Conservation (phyloP, 2,888 invertebrate genomes). For the Cosmia pyralina region DNA sequence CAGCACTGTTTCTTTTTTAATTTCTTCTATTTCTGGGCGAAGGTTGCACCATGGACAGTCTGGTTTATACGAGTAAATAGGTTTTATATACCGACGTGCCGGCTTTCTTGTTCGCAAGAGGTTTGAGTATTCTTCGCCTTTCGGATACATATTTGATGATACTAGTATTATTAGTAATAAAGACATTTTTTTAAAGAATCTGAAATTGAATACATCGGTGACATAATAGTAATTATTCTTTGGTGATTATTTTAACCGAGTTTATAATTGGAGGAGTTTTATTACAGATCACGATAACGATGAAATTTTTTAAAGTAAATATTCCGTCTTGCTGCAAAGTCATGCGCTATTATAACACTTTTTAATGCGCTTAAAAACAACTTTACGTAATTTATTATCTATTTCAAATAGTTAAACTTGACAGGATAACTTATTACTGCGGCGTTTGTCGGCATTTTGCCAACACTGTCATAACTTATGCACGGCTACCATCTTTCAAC, state of each 20-base stretch:
- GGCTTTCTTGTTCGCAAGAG: neutral
- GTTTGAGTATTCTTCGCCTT: slow-evolving; percentile 7
- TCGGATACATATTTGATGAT: slow-evolving; percentile 20
- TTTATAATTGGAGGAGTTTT: neutral
- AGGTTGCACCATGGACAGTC: slow-evolving; percentile 47
- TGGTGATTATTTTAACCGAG: neutral
- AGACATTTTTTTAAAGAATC: slow-evolving; percentile 26
- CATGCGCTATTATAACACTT: neutral
- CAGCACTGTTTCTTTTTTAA: slow-evolving; percentile 6
- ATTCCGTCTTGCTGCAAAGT: too few relatives aligned
- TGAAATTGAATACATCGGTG: slow-evolving; percentile 14
- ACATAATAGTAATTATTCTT: neutral
- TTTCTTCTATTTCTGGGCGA: slow-evolving; percentile 11
- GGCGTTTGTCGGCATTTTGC: slow-evolving; percentile 34
- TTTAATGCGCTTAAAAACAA: slow-evolving; percentile 1
- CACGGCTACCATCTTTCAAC: slow-evolving; percentile 9
- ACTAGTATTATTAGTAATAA: slow-evolving; percentile 33
- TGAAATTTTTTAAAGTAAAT: neutral
- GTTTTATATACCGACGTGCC: slow-evolving; percentile 26
- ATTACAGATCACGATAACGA: neutral
- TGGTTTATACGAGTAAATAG: neutral
- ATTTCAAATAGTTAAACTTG: slow-evolving; percentile 30
- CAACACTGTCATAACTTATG: slow-evolving; percentile 31
- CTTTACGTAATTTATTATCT: slow-evolving; percentile 2
- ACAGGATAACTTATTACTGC: slow-evolving; percentile 39